Base-by-base conservation (phyloP, 2,888 invertebrate species). In the Gisinianus flammeolus region DNA sequence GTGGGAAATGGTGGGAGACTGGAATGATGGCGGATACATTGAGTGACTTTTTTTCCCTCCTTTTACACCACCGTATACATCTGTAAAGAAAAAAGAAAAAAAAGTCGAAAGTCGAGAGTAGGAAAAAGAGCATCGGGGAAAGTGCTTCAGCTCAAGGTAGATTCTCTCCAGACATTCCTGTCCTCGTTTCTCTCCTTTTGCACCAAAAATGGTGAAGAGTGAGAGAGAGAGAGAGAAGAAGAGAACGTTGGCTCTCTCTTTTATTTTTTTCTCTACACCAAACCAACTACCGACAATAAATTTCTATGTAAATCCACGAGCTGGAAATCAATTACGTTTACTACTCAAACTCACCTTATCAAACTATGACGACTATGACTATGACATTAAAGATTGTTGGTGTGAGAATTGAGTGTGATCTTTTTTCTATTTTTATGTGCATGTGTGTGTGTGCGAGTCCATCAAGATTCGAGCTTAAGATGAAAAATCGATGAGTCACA, bases 401-500 rank as follows among this genome's bases (percentile, higher is more conserved):
- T 24, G 33, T 16, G 8, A 26, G 52, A 24, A 52, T 52, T 54
- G 28, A 56, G 72, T 72, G 56, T 28, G 58, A 31, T 26, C 56
- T 72, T 58, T 30, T 24, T 52, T 22, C 44, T 44, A 16, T 44
- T 44, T 2, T 44, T 19, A 4, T n/a, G n/a, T n/a, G n/a, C n/a
- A n/a, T 67, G 24, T 2, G 1, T 8, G 28, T 16, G 70, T 70
- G 70, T 31, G n/a, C 16, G 62, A 64, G 22, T n/a, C n/a, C 19
- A 44, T 44, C 3, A 19, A 16, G 44, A 44, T 44, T 19, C 44
- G 6, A 16, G 44, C 8, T 44, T 31, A n/a, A 31, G 67, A 31
- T 52, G 72, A 72, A 72, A 72, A 72, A 72, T 72, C 72, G 72
- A 72, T 72, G 56, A 56, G 26, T 72, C 54, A n/a, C 56, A 28